A percentile compares a stretch with the other conserved stretches of the same genome.
Conservation (phyloP, 2,797 vertebrate species). For the Hemitrygon akajei region DNA sequence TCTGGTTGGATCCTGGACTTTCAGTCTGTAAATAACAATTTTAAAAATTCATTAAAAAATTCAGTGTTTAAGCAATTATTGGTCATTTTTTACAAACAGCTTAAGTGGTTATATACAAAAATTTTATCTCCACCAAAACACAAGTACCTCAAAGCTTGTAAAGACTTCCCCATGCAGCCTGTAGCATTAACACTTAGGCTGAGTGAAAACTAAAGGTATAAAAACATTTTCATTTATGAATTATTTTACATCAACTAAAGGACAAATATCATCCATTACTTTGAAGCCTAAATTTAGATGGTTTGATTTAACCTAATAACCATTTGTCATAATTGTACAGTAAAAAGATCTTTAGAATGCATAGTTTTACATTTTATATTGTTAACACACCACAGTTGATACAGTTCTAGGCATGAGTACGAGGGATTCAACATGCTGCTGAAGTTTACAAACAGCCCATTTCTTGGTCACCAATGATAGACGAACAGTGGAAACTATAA, state of each 20-base stretch:
- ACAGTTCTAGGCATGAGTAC: not conserved
- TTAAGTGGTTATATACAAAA: not conserved
- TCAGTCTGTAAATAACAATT: slow-evolving; percentile 67
- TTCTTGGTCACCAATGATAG: not conserved
- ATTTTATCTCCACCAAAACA: not conserved
- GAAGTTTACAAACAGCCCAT: not conserved
- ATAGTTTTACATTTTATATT: not conserved
- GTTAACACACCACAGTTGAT: not conserved
- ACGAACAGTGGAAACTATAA: not conserved
- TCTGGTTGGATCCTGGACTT: slow-evolving; percentile 78
- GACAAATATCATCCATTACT: not conserved
- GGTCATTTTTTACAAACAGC: not conserved
- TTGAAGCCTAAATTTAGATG: not conserved
- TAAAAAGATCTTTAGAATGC: not conserved
- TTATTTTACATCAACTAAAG: not conserved
- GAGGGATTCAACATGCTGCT: not conserved
- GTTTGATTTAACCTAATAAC: not conserved
- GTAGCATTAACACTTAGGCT: not conserved
- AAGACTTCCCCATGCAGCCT: not conserved
- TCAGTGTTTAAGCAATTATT: not conserved
- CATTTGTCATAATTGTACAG: not conserved
- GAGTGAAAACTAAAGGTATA: not conserved
- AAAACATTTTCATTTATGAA: not conserved
- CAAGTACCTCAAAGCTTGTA: not conserved
- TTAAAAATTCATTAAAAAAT: not conserved